Evolutionary conservation across 2,888 invertebrate genomes (phyloP), one percentile per base, ranked within the genome.

Genomic region (Conchocele bisecta): DNA sequence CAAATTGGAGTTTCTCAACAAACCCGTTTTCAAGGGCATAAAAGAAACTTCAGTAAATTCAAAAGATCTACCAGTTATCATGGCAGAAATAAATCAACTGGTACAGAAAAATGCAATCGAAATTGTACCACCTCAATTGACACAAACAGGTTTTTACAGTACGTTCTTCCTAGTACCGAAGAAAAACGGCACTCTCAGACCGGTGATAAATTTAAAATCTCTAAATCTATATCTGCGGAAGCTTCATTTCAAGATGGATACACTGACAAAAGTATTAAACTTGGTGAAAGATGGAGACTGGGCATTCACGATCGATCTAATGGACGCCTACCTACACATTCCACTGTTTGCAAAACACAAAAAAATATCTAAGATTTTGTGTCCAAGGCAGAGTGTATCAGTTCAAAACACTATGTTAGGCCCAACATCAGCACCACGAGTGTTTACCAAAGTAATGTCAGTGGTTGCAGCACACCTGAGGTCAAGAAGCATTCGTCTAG

Each of bases 191-290:
- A 61, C 22, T 44, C 20, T 64, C 24, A 57, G 68, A 59, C 63
- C 75, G 9, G 63, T 75, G 15, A 66, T 75, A 17, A 71, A 71
- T 48, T 48, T 74, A 22, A 61, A 31, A 58, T 61, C 67, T 20
- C 75, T 75, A 31, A 74, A 74, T 46, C 11, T 22, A 20, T 75
- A 57, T 58, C 57, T 71, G 15, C 22, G 44, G 6, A 51, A n/a
- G 6, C 41, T 57, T 51, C 66, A 71, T 53, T 75, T 75, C 61
- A 70, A 69, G 33, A 74, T 75, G 75, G 71, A 70, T 20, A 42
- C 48, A 15, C 48, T 71, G 44, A 54, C 29, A 48, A 48, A 44
- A 42, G 67, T 75, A 3, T 17, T 60, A 20, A 58, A 63, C 44
- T 42, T 58, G 35, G 58, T 71, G 17, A 13, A 67, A 33, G 37